Evolutionary conservation across 2,888 invertebrate species (phyloP).

Genomic region (Drosophila kanekoi): DNA sequence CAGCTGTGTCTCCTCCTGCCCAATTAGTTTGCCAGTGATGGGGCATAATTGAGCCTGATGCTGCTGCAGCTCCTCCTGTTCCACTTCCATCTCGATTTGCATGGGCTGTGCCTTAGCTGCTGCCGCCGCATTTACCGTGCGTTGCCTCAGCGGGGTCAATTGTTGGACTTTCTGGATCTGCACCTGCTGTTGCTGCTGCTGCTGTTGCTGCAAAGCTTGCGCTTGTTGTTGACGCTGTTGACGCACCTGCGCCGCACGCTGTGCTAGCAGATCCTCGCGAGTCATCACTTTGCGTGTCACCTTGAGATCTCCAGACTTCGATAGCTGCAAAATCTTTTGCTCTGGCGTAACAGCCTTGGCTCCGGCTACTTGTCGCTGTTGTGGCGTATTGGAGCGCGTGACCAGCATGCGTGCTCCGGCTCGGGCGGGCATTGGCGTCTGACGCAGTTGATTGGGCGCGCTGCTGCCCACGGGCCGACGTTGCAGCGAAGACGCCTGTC

Average conservation of each 20-base stretch:
- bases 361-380: conserved; percentile 32
- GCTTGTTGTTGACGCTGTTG: conserved; percentile 70
- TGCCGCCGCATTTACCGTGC: conserved; percentile 83
- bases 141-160: conserved; percentile 85
- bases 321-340: conserved; percentile 85
- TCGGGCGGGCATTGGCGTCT: conserved; percentile 39
- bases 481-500: conserved; percentile 57
- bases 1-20: conserved; percentile 86
- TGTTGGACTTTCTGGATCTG: conserved; percentile 85
- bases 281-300: conserved; percentile 85
- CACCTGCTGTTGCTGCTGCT: conserved; percentile 65
- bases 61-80: conserved; percentile 74
- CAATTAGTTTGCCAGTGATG: conserved; percentile 86
- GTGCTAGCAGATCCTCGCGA: conserved; percentile 78
- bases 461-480: conserved; percentile 56
- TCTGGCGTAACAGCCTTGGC: conserved; percentile 83
- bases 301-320: conserved; percentile 86
- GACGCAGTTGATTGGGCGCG: conserved; percentile 23
- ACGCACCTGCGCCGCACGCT: conserved; percentile 69
- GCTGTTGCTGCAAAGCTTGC: conserved; percentile 62
- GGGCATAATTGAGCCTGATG: conserved; percentile 88
- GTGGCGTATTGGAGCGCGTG: conserved; percentile 56
- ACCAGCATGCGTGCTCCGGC: conserved; percentile 74
- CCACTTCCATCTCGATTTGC: conserved; percentile 60
- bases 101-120: conserved; percentile 77